Conservation (phyloP, 2,888 invertebrate genomes). For the Neria commutata region DNA sequence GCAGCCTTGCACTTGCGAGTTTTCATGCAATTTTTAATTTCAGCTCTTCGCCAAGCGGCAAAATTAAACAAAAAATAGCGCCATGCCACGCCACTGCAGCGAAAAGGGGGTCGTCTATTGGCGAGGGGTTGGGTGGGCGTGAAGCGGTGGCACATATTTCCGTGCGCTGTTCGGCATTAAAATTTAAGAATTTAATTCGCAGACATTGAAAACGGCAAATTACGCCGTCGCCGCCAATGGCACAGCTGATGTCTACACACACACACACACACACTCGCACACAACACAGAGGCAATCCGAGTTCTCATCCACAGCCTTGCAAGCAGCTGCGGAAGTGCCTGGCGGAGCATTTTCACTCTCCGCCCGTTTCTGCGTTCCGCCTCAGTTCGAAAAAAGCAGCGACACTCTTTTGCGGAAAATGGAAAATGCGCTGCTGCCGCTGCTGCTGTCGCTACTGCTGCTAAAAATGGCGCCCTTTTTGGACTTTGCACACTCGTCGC, state of each 20-base stretch:
- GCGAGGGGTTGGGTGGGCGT: too few species aligned
- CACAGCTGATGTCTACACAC: conserved; percentile 22
- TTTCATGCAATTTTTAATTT: too few species aligned
- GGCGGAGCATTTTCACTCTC: neutral
- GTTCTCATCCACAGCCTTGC: neutral
- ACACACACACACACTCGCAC: neutral
- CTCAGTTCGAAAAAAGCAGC: neutral
- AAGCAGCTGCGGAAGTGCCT: neutral
- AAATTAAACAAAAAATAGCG: too few species aligned
- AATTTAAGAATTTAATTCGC: conserved; percentile 21
- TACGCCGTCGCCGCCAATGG: neutral
- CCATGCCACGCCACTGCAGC: too few species aligned
- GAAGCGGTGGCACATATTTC: too few species aligned
- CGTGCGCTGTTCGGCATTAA: conserved; percentile 7
- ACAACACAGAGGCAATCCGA: neutral
- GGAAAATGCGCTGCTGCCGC: neutral
- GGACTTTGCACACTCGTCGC: conserved; percentile 23
- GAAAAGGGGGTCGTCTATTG: too few species aligned
- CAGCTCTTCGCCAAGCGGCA: too few species aligned
- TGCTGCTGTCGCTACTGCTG: neutral
- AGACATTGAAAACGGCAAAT: conserved; percentile 20
- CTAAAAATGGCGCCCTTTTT: conserved; percentile 8
- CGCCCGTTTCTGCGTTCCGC: neutral
- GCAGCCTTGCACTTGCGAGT: too few species aligned
- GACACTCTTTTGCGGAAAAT: neutral